Evolutionary conservation across 2,113 vertebrate genomes (phyloP).

Genomic region (Mohoua ochrocephala): DNA sequence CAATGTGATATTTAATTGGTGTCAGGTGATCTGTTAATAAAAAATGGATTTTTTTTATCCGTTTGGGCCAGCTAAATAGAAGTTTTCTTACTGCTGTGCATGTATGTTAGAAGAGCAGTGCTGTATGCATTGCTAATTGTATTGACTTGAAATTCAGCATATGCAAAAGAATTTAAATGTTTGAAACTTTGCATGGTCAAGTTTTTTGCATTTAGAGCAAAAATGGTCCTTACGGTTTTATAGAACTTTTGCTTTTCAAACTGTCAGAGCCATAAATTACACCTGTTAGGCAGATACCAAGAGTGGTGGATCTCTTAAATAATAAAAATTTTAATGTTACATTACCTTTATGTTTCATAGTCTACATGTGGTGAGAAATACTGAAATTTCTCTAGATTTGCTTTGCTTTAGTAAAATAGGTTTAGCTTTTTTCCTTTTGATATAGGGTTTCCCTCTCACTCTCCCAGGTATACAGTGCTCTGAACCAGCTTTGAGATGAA

Average conservation of each 20-base stretch:
- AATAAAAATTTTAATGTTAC: not conserved
- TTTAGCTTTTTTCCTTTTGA: conserved; percentile 56
- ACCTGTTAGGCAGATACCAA: not conserved
- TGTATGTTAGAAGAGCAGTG: not conserved
- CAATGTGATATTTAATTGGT: not conserved
- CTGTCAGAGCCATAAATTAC: not conserved
- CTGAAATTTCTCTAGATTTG: not conserved
- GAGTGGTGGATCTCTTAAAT: not conserved
- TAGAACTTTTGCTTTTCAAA: not conserved
- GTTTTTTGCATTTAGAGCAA: not conserved
- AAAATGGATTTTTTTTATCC: not conserved
- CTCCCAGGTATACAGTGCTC: conserved; percentile 55
- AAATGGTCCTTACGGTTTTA: not conserved
- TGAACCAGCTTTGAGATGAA: conserved; percentile 65
- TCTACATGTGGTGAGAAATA: not conserved
- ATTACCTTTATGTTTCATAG: not conserved
- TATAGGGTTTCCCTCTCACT: conserved; percentile 63
- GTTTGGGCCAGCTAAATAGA: not conserved
- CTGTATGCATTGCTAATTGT: not conserved
- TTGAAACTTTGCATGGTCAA: not conserved
- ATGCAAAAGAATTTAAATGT: not conserved
- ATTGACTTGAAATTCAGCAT: not conserved
- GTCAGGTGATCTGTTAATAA: not conserved
- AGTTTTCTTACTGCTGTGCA: not conserved
- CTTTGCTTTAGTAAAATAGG: conserved; percentile 45